phyloP scores from a whole-genome alignment of 30 jellyfish, hydroid and myxozoan species.

The Hydra vulgaris region DNA sequence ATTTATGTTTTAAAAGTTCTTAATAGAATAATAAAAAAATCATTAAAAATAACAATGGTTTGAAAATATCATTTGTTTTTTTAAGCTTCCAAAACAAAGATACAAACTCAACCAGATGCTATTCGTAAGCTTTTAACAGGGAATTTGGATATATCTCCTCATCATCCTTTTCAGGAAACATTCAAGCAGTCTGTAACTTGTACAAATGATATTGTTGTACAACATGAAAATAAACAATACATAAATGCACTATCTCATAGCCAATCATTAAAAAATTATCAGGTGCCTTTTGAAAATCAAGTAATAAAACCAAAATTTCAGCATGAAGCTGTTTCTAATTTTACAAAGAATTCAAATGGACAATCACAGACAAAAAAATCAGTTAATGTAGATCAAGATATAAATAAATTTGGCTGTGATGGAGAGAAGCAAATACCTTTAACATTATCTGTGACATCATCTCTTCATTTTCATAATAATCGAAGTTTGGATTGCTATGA shows the following conservation, averaged over 20 bases:
- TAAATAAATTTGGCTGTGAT: not conserved
- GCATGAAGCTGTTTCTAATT: not conserved
- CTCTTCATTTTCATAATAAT: not conserved
- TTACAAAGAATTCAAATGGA: not conserved
- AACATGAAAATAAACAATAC: not conserved
- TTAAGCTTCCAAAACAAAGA: not conserved
- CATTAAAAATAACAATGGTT: too few species aligned
- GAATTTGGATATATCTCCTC: conserved; percentile 39
- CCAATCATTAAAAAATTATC: not conserved
- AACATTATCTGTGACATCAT: not conserved
- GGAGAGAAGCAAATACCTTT: not conserved
- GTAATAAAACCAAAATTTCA: not conserved
- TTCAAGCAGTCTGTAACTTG: not conserved
- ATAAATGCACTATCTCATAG: not conserved
- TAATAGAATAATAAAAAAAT: too few species aligned
- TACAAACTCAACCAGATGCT: conserved; percentile 68
- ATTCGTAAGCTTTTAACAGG: conserved; percentile 65
- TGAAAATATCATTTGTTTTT: too few species aligned
- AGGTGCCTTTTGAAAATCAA: not conserved
- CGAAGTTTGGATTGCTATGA: not conserved
- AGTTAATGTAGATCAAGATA: not conserved
- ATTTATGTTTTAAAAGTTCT: too few species aligned
- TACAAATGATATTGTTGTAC: not conserved
- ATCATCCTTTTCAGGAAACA: not conserved
- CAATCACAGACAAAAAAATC: not conserved